These are phyloP conservation scores for Pelobates cultripes DNA, from an alignment of 2,797 vertebrate genomes.

Conservation along the genomic window DNA sequence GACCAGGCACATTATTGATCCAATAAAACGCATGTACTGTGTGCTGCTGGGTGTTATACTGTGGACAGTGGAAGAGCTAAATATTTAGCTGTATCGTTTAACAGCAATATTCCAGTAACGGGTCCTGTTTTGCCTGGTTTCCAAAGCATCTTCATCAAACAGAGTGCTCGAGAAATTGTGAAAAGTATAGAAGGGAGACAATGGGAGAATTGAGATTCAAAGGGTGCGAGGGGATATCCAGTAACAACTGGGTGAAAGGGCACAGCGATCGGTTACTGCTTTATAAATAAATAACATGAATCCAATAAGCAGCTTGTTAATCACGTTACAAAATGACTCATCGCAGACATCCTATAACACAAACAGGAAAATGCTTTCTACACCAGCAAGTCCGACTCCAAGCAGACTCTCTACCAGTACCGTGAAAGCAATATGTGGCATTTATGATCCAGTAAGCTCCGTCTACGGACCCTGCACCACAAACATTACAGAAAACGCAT, in stretches of 20 bases:
- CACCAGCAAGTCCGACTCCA: no score
- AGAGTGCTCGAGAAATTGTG: slow-evolving; percentile 8
- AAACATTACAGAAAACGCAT: neutral
- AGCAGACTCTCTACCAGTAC: no score
- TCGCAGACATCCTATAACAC: neutral
- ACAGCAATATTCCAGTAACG: neutral
- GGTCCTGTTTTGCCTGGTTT: neutral
- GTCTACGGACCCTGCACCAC: neutral
- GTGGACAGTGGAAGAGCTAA: neutral
- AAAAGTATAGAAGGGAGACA: slow-evolving; percentile 11
- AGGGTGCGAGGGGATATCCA: slow-evolving; percentile 3
- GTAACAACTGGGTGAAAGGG: slow-evolving; percentile 32
- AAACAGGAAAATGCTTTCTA: neutral
- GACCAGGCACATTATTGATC: no score
- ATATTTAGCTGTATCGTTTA: slow-evolving; percentile 1
- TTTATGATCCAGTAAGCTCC: no score
- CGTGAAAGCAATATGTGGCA: neutral
- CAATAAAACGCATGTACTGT: no score
- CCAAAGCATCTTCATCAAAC: slow-evolving; percentile 23
- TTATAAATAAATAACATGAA: slow-evolving; percentile 47
- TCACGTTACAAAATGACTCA: slow-evolving; percentile 40
- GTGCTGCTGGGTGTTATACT: no score
- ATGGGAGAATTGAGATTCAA: neutral
- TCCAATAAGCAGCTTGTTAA: slow-evolving; percentile 14
- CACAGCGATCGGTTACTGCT: slow-evolving; percentile 30